Base-by-base conservation (phyloP, 2,113 vertebrate genomes). In the Rynchops niger region DNA sequence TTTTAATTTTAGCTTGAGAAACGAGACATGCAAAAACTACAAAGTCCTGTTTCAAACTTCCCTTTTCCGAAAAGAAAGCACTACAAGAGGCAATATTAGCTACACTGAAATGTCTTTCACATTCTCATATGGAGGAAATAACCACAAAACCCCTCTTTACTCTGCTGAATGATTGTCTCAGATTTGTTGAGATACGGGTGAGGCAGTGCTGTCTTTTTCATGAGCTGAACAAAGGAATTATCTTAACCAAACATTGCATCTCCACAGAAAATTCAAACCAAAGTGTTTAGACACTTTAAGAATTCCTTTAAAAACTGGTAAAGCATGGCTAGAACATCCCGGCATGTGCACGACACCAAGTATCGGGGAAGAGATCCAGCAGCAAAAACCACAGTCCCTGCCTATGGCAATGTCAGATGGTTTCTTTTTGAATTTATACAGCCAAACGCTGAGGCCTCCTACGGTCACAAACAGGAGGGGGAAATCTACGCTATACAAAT, bases 351-450 rank as follows among this genome's bases (percentile, higher is more conserved):
- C 5, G 25, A 71, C 38, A 59, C 23, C 83, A 58, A 81, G 45
- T 4, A 58, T 2, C 2, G 2, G 52, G 65, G 67, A 50, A 63
- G 55, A 80, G n/a, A 59, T 7, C 21, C 11, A 72, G 36, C 0
- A 62, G 50, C 22, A 52, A 38, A 38, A 63, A 3, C 12, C 40
- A 43, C 14, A 78, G 49, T 7, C 36, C 19, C 34, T 59, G 27
- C 16, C 53, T 4, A 6, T 11, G 17, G 69, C 62, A n/a, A 30
- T 3, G 20, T 40, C 74, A 49, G 38, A 29, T 0, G 2, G 2
- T 22, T 55, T 58, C 70, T 53, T 34, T 30, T 58, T 11, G 1
- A n/a, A 89, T 50, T 61, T 30, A 70, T 4, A 18, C 1, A 62
- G 22, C 40, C 59, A 53, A 38, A 76, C 3, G 3, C 40, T 30